Evolutionary conservation across 2,797 vertebrate genomes (phyloP).

Genomic region (Anguilla obscura): DNA sequence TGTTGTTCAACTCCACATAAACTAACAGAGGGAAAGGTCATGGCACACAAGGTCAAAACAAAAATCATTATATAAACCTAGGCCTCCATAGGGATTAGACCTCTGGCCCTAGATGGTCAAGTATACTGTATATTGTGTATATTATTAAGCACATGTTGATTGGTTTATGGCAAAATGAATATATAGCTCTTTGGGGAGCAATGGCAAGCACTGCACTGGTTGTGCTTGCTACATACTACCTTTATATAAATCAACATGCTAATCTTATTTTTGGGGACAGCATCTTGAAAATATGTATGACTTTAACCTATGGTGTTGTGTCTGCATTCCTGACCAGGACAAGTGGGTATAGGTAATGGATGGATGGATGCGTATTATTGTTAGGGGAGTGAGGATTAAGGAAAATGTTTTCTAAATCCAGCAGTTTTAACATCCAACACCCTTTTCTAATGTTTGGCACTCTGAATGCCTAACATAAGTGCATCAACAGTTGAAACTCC

Average conservation of each 20-base stretch:
- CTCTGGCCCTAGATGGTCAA: neutral
- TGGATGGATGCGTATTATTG: too few species aligned
- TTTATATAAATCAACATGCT: neutral
- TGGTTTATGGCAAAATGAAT: neutral
- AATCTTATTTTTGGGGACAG: neutral
- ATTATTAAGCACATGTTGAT: neutral
- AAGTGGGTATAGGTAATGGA: too few species aligned
- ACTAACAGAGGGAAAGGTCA: constrained; percentile 6
- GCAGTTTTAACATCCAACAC: too few species aligned
- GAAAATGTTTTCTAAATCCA: too few species aligned
- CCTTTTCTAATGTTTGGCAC: too few species aligned
- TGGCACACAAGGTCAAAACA: neutral
- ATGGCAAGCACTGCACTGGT: neutral
- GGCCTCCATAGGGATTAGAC: neutral
- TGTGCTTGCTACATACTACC: neutral
- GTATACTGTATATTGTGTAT: neutral
- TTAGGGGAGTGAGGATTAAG: too few species aligned
- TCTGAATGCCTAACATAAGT: too few species aligned
- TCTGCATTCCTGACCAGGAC: neutral
- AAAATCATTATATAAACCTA: neutral
- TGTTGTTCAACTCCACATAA: neutral
- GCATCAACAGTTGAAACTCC: too few species aligned
- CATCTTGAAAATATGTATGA: neutral
- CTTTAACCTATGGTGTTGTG: neutral
- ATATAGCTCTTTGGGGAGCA: neutral